Evolutionary conservation across 2,888 invertebrate genomes (phyloP).

Genomic region (Watsonalla cultraria): DNA sequence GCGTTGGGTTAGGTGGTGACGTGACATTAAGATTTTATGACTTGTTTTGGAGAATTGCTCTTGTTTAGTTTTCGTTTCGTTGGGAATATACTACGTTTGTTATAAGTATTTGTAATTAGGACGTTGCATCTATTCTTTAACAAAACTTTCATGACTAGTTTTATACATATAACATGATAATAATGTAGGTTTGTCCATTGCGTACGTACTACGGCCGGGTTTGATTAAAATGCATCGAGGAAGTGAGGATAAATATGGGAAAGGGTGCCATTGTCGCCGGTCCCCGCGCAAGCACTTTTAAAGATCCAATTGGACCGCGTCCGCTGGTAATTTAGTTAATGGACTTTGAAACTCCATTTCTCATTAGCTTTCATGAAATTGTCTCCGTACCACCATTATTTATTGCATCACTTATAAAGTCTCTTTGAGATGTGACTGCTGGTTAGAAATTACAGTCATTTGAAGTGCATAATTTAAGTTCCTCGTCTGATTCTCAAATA

Average conservation of each 20-base stretch:
- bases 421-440: background rate
- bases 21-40: conserved; percentile 26
- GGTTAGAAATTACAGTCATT: no score
- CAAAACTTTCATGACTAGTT: no score
- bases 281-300: conserved; percentile 30
- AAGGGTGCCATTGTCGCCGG: conserved; percentile 12
- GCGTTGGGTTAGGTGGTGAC: conserved; percentile 20
- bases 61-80: no score
- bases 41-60: conserved; percentile 13
- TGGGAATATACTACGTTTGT: no score
- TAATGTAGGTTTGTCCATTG: background rate
- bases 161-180: no score
- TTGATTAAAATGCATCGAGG: background rate
- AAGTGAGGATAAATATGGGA: conserved; percentile 15
- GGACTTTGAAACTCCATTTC: conserved; percentile 39
- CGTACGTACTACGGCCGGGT: background rate
- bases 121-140: no score
- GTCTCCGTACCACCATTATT: conserved; percentile 19
- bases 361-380: conserved; percentile 44
- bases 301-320: conserved; percentile 18
- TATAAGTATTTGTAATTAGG: no score
- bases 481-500: no score
- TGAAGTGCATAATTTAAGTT: no score
- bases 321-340: conserved; percentile 43
- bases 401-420: conserved; percentile 22